phyloP scores from a whole-genome alignment of 2,888 invertebrate genomes.

The Leistus spinibarbis region DNA sequence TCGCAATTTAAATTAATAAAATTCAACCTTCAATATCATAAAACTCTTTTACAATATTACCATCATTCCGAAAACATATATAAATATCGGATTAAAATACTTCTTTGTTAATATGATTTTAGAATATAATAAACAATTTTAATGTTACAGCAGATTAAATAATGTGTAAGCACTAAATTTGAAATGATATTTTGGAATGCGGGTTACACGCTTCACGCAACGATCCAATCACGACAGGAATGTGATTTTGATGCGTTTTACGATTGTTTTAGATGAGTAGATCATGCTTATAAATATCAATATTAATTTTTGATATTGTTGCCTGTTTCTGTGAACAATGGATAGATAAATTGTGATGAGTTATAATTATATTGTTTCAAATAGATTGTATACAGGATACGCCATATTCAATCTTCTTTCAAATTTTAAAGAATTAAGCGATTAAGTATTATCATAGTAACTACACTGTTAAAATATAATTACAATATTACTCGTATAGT shows the following conservation, averaged over 20 bases:
- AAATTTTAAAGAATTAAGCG: no score
- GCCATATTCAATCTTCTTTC: no score
- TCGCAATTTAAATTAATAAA: constrained; percentile 6
- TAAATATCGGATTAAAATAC: neutral
- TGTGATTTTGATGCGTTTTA: neutral
- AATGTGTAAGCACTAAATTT: neutral
- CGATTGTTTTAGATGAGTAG: neutral
- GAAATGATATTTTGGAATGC: no score
- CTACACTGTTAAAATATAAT: neutral
- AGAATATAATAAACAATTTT: neutral
- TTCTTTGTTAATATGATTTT: neutral
- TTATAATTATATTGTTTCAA: neutral
- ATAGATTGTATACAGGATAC: neutral
- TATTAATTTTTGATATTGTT: neutral
- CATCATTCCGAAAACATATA: neutral
- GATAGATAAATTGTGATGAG: neutral
- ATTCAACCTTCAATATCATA: neutral
- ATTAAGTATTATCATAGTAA: no score
- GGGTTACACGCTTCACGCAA: neutral
- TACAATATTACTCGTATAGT: neutral
- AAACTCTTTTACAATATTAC: neutral
- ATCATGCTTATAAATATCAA: neutral
- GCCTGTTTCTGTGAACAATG: neutral
- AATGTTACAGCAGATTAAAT: neutral
- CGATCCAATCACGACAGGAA: neutral